Conservation (phyloP, 2,888 invertebrate genomes). For the Eurois occulta region DNA sequence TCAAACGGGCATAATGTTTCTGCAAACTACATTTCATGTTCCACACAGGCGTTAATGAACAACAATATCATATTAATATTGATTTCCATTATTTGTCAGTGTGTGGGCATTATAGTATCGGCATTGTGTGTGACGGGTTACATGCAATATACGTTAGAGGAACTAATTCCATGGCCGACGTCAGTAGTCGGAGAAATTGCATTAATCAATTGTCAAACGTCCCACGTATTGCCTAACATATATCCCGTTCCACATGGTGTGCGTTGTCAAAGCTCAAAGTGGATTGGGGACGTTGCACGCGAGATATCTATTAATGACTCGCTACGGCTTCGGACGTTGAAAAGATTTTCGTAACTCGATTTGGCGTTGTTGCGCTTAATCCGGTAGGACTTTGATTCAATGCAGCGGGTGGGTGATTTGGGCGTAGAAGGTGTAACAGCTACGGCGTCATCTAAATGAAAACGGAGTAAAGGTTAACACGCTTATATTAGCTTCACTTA, state of each 20-base stretch:
- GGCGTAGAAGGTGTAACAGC: too few relatives aligned
- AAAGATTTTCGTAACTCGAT: constrained; percentile 31
- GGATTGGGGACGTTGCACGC: constrained; percentile 71
- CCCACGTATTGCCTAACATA: constrained; percentile 74
- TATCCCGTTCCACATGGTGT: constrained; percentile 74
- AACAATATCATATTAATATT: constrained; percentile 53
- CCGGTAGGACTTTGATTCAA: background rate
- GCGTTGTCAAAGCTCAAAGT: constrained; percentile 75
- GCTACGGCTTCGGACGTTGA: constrained; percentile 8
- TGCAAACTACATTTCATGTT: constrained; percentile 4
- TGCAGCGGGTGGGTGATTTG: too few relatives aligned
- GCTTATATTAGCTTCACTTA: background rate
- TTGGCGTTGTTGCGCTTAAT: background rate
- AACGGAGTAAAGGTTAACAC: background rate
- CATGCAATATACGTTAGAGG: constrained; percentile 67
- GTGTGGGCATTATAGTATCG: constrained; percentile 34
- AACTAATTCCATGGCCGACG: constrained; percentile 75
- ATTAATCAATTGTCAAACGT: constrained; percentile 88
- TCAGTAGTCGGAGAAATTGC: constrained; percentile 83
- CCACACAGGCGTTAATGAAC: constrained; percentile 11
- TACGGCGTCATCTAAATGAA: too few relatives aligned
- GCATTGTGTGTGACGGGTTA: constrained; percentile 59
- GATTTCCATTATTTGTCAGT: constrained; percentile 58
- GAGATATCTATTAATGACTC: constrained; percentile 51
- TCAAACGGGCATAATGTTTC: background rate